Base-by-base conservation (phyloP, 2,888 invertebrate species). In the Sesamia inferens region DNA sequence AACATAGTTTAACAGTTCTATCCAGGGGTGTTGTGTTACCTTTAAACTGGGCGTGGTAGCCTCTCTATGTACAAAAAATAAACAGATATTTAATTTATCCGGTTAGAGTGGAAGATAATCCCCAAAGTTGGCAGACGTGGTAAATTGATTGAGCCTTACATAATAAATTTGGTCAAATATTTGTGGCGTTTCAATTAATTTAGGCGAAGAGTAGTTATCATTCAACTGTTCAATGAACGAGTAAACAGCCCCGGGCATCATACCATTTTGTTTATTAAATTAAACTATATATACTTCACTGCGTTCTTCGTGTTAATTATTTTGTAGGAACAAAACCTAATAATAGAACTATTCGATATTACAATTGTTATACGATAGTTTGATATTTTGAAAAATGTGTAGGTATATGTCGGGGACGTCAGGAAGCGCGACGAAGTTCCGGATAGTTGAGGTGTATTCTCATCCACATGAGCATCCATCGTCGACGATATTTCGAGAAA, bases 131-230 rank as follows among this genome's bases (percentile, higher is more conserved):
- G 0, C n/a, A n/a, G 31, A 59, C 16, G 24, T 58, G 24, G 8
- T 24, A 24, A 6, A 57, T 24, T 24, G 14, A 24, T 57, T 57
- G 24, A 71, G 68, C 51, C 63, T 65, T 78, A 74, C 47, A 54
- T 71, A 74, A 69, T 65, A 68, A 71, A 78, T 68, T 74, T 74
- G 70, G 39, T 67, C 51, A 70, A 72, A 59, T 71, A 65, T 77
- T 31, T 75, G 64, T 57, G 39, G 39, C 58, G 48, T 76, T 66
- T 67, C 22, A 59, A 73, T 76, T 24, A 58, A 66, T 78, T 73
- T 54, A 5, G 48, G 10, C 42, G 11, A 31, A 14, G 51, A 66
- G 31, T 61, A 62, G 55, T 72, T 57, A 68, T 66, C 39, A 66
- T 71, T 65, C 11, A 57, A n/a, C n/a, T n/a, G n/a, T n/a, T n/a